Conservation (phyloP, 2,797 vertebrate genomes). For the Cuniculus paca region DNA sequence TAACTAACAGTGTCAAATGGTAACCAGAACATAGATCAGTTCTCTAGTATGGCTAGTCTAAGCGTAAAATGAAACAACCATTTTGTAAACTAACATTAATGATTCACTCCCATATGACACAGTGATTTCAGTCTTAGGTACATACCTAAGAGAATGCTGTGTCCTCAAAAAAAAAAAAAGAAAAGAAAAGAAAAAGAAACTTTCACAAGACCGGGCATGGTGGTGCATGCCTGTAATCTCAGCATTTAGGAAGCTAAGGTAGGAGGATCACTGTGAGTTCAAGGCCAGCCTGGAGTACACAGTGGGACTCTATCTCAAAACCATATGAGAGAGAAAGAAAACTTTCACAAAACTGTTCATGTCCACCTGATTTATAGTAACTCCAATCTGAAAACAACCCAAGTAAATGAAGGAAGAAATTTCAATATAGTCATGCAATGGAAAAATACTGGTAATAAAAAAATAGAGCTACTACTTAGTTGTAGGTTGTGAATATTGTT, state of each 20-base stretch:
- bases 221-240: background rate
- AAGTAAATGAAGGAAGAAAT: conserved; percentile 10
- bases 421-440: background rate
- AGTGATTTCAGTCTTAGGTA: background rate
- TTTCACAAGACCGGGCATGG: background rate
- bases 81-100: conserved; percentile 21
- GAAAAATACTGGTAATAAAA: background rate
- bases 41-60: background rate
- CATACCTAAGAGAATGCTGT: background rate
- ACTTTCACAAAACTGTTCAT: background rate
- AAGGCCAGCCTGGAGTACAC: background rate
- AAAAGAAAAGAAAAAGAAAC: too few relatives aligned
- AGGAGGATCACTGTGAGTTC: background rate
- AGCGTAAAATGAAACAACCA: background rate
- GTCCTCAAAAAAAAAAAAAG: background rate
- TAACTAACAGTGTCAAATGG: background rate
- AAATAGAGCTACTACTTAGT: background rate
- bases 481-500: background rate
- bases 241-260: background rate
- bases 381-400: background rate
- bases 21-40: background rate
- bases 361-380: conserved; percentile 1
- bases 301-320: background rate
- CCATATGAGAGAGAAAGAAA: background rate
- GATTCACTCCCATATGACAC: background rate